These are phyloP conservation scores for Xanthia icteritia DNA, from an alignment of 2,888 invertebrate genomes.

Conservation along the genomic window DNA sequence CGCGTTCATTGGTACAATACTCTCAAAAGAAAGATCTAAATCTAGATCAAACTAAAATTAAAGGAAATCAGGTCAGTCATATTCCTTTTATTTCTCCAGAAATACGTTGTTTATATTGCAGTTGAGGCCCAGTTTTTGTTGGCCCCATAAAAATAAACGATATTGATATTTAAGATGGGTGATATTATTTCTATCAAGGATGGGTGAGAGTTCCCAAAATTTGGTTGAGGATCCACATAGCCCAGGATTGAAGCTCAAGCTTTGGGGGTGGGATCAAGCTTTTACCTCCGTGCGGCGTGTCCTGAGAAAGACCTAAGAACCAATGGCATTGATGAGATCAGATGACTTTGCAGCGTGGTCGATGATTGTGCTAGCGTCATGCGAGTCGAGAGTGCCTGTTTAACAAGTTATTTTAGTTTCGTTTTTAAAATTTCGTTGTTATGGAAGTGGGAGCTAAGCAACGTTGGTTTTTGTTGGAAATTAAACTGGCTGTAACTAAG, in stretches of 20 bases:
- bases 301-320: conserved; percentile 91
- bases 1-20: conserved; percentile 22
- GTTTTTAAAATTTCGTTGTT: conserved; percentile 38
- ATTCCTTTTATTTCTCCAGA: neutral
- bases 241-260: conserved; percentile 87
- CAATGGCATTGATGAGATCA: conserved; percentile 88
- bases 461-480: conserved; percentile 21
- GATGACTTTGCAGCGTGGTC: conserved; percentile 79
- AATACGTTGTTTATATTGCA: neutral
- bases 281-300: conserved; percentile 88
- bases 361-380: conserved; percentile 85
- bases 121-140: neutral
- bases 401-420: conserved; percentile 61
- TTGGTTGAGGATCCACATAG: conserved; percentile 86
- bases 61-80: neutral
- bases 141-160: neutral
- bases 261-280: conserved; percentile 83
- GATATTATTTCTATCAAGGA: conserved; percentile 36
- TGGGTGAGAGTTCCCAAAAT: conserved; percentile 83
- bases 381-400: conserved; percentile 81
- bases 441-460: conserved; percentile 60
- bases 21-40: conserved; percentile 16
- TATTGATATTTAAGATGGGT: conserved; percentile 6
- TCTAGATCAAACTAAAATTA: conserved; percentile 9
- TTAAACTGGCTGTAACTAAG: conserved; percentile 4